Evolutionary conservation across 2,797 vertebrate genomes (phyloP), one percentile per base, ranked within the genome.

Genomic region (Martes flavigula): DNA sequence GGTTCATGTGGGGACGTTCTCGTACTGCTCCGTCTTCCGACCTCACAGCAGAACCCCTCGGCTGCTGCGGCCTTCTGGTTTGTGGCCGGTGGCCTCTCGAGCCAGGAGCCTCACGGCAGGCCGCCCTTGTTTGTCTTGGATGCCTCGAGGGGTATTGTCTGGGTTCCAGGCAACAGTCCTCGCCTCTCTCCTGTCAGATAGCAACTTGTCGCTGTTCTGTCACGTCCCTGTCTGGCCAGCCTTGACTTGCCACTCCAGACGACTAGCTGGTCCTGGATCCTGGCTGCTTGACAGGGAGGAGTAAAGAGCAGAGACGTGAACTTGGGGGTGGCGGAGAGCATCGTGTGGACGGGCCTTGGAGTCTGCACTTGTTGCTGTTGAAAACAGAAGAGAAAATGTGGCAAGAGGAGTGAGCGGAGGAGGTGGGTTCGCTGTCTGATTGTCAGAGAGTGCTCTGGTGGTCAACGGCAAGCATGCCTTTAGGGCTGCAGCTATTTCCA

Each of bases 1-100:
- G 58, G 27, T 40, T 78, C 40, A 3, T 25, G 40, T 84, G 48
- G 54, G 77, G 82, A 60, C 32, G 2, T 48, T 87, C 11, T 85
- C 7, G 7, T 62, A 1, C 46, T n/a, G 3, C n/a, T 66, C 7
- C 58, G 18, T 32, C n/a, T 54, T 62, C 9, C 0, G 5, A 3
- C 58, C 70, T 95, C 4, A n/a, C 7, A 7, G 27, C n/a, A 88
- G 88, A 30, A 30, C 38, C 32, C n/a, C 25, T 64, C 3, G 2
- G 20, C 46, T 40, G 17, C 68, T 27, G 10, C 15, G 46, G 46
- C 70, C 32, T 46, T 75, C 79, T 40, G 77, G n/a, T 46, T 2
- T 46, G 20, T 40, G 30, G 51, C 70, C 23, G 10, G 56, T 35
- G 46, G 66, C 43, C 23, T 85, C 60, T 73, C 8, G 6, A 51